Conservation (phyloP, 2,113 vertebrate species). For the Genyomyrus donnyi region DNA sequence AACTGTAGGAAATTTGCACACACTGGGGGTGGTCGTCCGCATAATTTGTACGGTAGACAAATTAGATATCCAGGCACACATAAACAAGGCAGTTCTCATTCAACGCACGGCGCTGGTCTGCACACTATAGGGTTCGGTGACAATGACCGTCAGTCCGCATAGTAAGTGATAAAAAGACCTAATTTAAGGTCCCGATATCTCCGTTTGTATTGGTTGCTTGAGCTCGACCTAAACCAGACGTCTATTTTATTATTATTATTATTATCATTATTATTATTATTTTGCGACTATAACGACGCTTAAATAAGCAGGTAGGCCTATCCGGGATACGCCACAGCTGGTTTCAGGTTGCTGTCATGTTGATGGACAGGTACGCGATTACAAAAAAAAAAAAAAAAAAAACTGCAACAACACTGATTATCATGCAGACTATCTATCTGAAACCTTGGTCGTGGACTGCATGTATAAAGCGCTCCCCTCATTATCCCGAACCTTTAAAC, state of each 20-base stretch:
- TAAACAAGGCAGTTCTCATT: neutral
- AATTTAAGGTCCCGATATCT: neutral
- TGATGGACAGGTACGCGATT: slow-evolving; percentile 36
- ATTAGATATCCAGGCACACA: neutral
- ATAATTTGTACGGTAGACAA: neutral
- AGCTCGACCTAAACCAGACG: neutral
- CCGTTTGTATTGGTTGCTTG: neutral
- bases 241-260: neutral
- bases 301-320: neutral
- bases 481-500: slow-evolving; percentile 24
- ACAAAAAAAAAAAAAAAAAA: neutral
- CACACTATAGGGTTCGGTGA: neutral
- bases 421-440: slow-evolving; percentile 29
- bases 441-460: slow-evolving; percentile 20
- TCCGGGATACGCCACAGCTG: slow-evolving; percentile 6
- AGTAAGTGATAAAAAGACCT: neutral
- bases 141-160: neutral
- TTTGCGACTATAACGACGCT: neutral
- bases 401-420: slow-evolving; percentile 33
- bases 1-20: neutral
- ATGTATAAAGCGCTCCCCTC: neutral
- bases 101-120: slow-evolving; percentile 1
- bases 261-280: neutral
- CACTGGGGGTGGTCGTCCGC: neutral
- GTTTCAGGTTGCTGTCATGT: slow-evolving; percentile 23